Evolutionary conservation across 2,888 invertebrate species (phyloP), one percentile per base, ranked within the genome.

Genomic region (Pterobdella sp.): DNA sequence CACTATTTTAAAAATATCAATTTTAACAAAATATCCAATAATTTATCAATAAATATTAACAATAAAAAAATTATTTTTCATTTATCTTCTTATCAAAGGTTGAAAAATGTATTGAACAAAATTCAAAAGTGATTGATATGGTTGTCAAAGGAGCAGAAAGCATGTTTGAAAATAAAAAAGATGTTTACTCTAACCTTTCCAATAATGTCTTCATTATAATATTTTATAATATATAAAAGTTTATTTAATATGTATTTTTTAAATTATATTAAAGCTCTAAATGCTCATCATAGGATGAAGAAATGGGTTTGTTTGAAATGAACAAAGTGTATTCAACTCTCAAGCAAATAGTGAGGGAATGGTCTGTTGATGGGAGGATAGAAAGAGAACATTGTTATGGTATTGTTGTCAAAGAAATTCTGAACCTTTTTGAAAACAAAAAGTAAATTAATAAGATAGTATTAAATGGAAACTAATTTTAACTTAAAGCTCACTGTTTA

Each of bases 291-390:
- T 7, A 31, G 35, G 3, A 14, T 2, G 26, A 1, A 36, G 32
- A 34, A 37, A 72, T 76, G 1, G 60, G 67, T 56, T 75, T 75
- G 22, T 76, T 74, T 68, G 77, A 78, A 79, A 87, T 89, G 82
- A 89, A 90, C 79, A 90, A 95, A 87, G 93, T 96, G 49, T 92
- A 93, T 83, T 91, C 92, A 29, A 93, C 94, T 1, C 85, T 98
- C 78, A 94, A 95, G 83, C 95, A 97, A 83, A 88, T 98, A 80
- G 93, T 93, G n/a, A 87, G 98, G 0, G 98, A 98, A 82, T 98
- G 98, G 98, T 93, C 93, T 79, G 86, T 86, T 0, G 89, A 90
- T 76, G 95, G 96, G 0, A 88, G 88, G 0, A 85, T 87, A 1
- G 96, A 97, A 84, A 85, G 96, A 36, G 87, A 88, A 56, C 89